Percentiles rank a stretch among this genome's conserved stretches.
Conservation (phyloP, 2,888 invertebrate species). For the Erebia aethiops region DNA sequence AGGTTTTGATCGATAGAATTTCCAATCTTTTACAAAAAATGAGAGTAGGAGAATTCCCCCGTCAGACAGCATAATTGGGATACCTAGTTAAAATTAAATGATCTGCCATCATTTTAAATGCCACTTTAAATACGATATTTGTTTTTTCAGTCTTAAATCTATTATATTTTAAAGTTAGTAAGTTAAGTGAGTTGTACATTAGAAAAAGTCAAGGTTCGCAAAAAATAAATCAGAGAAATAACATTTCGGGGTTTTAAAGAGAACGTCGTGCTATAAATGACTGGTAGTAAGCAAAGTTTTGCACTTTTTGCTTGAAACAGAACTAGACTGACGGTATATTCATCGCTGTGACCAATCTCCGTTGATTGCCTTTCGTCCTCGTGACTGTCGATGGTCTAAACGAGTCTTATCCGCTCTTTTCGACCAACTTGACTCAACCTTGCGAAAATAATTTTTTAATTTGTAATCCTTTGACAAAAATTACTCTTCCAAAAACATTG, state of each 20-base stretch:
- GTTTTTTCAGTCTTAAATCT: too few species aligned
- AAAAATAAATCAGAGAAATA: slow-evolving; percentile 12
- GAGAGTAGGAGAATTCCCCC: too few species aligned
- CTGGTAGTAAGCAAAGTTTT: slow-evolving; percentile 17
- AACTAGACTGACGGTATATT: slow-evolving; percentile 33
- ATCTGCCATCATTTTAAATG: too few species aligned
- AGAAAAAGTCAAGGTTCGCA: slow-evolving; percentile 2
- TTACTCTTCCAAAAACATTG: neutral
- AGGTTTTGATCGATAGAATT: too few species aligned
- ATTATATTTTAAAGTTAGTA: neutral
- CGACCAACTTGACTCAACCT: neutral
- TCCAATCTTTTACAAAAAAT: too few species aligned
- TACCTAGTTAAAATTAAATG: too few species aligned
- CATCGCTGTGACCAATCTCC: slow-evolving; percentile 46
- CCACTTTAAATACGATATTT: too few species aligned
- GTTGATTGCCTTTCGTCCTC: slow-evolving; percentile 43
- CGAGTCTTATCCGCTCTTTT: slow-evolving; percentile 24
- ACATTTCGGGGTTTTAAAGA: slow-evolving; percentile 14
- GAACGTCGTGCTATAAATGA: slow-evolving; percentile 12
- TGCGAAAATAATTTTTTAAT: neutral
- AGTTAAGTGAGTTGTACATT: neutral
- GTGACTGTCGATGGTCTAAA: slow-evolving; percentile 41
- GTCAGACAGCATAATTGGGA: too few species aligned
- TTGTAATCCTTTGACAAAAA: neutral
- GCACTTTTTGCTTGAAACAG: slow-evolving; percentile 25